Evolutionary conservation across 2,113 vertebrate genomes (phyloP), one percentile per base, ranked within the genome.

Genomic region (Mystacornis crossleyi): DNA sequence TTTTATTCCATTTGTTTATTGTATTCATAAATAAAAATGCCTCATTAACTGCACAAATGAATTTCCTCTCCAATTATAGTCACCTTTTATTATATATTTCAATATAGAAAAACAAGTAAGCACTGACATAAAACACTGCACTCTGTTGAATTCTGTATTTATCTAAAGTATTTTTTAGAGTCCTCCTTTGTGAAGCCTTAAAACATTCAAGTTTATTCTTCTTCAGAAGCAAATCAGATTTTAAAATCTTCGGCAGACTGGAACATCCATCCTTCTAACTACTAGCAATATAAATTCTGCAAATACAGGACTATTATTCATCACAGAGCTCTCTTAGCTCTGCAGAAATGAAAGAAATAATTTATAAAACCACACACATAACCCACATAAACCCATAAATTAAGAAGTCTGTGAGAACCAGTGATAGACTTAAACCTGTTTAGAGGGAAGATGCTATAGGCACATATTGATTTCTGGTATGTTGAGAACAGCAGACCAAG

Each of bases 51-150:
- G 20, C 4, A 3, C 43, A 93, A 94, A 94, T 82, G 0, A 75
- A 87, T 96, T 96, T 95, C 62, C 55, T 50, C 67, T 86, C 40
- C 71, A 86, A 83, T 89, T 95, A 81, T 36, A 28, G 78, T 90
- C 83, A 90, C 62, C 29, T 92, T 92, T 86, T 95, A 67, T 60
- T 48, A 42, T 58, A 45, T 48, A 62, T 92, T 93, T 86, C 57
- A 88, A 51, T 62, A 62, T 2, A 83, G 66, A 83, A 80, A 88
- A 95, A 42, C 45, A 90, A 83, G 79, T 54, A 88, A 93, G 28
- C 16, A 77, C 18, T 81, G 64, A 62, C n/a, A 70, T 77, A 77
- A 97, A 90, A 81, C 62, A 83, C 8, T 58, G 36, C 34, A 47
- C 16, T 89, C 51, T 54, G 42, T 73, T 86, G 58, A 93, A 86